Evolutionary conservation across 2,797 vertebrate species (phyloP).

Genomic region (Lagorchestes hirsutus): DNA sequence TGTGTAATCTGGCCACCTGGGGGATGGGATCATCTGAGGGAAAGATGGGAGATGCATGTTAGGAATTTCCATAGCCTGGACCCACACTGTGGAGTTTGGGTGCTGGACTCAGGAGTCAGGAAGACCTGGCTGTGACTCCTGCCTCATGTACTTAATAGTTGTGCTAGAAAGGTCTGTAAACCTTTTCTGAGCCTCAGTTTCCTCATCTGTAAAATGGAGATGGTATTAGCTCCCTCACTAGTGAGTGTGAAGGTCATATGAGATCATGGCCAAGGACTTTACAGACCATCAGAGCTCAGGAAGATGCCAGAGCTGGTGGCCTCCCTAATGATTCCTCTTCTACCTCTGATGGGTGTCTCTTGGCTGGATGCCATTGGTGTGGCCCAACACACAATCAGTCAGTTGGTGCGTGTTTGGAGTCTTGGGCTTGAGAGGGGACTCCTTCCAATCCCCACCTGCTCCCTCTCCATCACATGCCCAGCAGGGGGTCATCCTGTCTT

Average conservation of each 20-base stretch:
- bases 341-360: neutral
- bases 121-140: too few relatives aligned
- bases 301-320: neutral
- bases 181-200: neutral
- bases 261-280: neutral
- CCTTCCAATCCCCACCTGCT: neutral
- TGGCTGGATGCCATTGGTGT: neutral
- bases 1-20: neutral
- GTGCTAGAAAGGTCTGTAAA: neutral
- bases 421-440: too few relatives aligned
- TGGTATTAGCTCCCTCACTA: too few relatives aligned
- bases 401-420: neutral
- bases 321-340: too few relatives aligned
- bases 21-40: too few relatives aligned
- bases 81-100: too few relatives aligned
- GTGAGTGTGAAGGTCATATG: too few relatives aligned
- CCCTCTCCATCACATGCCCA: neutral
- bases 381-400: neutral
- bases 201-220: neutral
- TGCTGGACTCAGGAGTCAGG: too few relatives aligned
- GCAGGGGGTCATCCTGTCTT: neutral
- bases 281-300: neutral
- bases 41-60: neutral
- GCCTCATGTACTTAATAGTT: neutral
- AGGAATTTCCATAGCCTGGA: neutral